phyloP scores from a whole-genome alignment of 2,797 vertebrate species.

The Enteromius mattozi region DNA sequence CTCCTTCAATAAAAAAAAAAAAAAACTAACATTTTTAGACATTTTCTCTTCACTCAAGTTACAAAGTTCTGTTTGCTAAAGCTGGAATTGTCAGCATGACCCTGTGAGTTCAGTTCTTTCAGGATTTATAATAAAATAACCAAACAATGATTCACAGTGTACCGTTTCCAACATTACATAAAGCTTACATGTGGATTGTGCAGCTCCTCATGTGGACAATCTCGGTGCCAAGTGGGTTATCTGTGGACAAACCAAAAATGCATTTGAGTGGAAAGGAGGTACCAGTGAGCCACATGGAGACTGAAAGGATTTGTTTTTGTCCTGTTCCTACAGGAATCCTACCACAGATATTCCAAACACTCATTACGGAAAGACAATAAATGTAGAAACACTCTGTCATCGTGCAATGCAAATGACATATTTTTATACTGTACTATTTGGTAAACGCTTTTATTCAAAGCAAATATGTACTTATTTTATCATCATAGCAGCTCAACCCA shows the following conservation, averaged over 20 bases:
- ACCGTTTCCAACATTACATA: constrained; percentile 22
- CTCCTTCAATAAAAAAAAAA: background rate
- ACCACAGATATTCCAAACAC: constrained; percentile 44
- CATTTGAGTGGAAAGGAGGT: background rate
- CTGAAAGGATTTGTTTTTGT: constrained; percentile 28
- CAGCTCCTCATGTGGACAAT: background rate
- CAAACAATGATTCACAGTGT: background rate
- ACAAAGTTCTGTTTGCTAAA: background rate
- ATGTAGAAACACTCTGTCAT: background rate
- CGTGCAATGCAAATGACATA: background rate
- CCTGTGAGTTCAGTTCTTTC: background rate
- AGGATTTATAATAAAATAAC: constrained; percentile 12
- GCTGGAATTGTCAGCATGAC: background rate
- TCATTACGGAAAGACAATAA: constrained; percentile 22
- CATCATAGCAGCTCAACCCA: background rate
- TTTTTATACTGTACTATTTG: background rate
- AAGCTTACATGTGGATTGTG: constrained; percentile 52
- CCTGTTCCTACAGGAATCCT: constrained; percentile 10
- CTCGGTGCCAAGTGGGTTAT: constrained; percentile 32
- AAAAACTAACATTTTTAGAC: background rate
- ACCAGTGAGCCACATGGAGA: constrained; percentile 21
- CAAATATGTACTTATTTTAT: background rate
- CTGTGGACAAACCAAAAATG: constrained; percentile 43
- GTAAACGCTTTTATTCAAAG: background rate
- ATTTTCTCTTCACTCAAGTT: background rate